Evolutionary conservation across 2,888 invertebrate genomes (phyloP).

Genomic region (Melanotus villosus): DNA sequence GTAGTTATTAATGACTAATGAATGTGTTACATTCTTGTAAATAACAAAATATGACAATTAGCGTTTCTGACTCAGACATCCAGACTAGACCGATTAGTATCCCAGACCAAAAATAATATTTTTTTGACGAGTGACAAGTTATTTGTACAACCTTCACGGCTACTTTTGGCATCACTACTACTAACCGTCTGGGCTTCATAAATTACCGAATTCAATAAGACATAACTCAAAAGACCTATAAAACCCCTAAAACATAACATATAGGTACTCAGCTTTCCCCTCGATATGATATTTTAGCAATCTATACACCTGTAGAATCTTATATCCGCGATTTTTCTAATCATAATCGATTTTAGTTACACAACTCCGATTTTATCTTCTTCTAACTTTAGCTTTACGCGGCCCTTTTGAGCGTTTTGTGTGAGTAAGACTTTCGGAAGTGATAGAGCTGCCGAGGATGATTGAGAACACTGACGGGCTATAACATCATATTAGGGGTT

Average conservation of each 20-base stretch:
- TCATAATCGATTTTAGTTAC: conserved; percentile 13
- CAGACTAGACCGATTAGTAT: too few relatives aligned
- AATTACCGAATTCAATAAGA: conserved; percentile 61
- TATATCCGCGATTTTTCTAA: conserved; percentile 44
- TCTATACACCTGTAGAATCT: conserved; percentile 65
- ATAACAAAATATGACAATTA: too few relatives aligned
- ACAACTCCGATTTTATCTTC: not conserved
- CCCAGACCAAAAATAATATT: not conserved
- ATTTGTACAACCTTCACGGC: not conserved
- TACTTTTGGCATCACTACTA: conserved; percentile 2
- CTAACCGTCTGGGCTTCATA: conserved; percentile 43
- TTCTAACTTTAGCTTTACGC: not conserved
- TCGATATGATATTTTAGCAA: conserved; percentile 66
- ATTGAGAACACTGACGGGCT: conserved; percentile 68
- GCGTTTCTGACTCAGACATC: too few relatives aligned
- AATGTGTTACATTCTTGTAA: too few relatives aligned
- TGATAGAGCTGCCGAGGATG: conserved; percentile 57
- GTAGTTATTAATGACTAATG: too few relatives aligned
- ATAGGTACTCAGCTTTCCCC: conserved; percentile 64
- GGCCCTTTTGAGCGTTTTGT: not conserved
- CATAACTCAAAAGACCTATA: conserved; percentile 63
- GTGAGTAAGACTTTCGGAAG: conserved; percentile 9
- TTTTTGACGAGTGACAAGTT: not conserved
- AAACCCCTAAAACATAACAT: conserved; percentile 63
- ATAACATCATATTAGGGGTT: conserved; percentile 68